phyloP scores from a whole-genome alignment of 2,113 vertebrate species.

The Chelonoidis abingdonii region DNA sequence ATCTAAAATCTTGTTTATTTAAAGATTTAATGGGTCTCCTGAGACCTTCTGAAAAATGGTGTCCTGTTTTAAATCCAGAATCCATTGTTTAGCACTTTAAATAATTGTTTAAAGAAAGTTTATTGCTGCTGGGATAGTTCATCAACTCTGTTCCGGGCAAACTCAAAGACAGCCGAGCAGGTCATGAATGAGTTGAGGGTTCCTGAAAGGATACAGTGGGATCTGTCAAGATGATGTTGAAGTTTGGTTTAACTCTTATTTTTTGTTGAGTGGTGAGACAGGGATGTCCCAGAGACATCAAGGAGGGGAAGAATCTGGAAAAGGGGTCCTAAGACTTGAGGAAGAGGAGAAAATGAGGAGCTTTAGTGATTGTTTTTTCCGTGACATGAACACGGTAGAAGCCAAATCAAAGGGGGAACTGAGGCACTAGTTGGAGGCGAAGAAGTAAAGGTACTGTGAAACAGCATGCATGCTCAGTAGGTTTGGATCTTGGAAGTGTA shows the following conservation, averaged over 20 bases:
- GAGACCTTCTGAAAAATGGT: neutral
- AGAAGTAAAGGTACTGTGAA: neutral
- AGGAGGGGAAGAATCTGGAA: neutral
- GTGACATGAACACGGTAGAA: neutral
- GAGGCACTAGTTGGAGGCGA: neutral
- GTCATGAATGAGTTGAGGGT: neutral
- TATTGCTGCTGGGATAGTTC: neutral
- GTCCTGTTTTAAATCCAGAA: neutral
- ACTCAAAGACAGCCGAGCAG: neutral
- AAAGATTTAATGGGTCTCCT: accelerated
- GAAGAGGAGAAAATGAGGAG: neutral
- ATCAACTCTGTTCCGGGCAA: neutral
- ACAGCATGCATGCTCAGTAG: neutral
- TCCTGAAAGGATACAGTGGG: neutral
- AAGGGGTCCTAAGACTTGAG: neutral
- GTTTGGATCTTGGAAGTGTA: neutral
- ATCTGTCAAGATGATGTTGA: neutral
- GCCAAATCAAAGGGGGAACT: accelerated
- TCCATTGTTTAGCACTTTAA: neutral
- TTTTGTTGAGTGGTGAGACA: neutral
- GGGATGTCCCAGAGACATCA: neutral
- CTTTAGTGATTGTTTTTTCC: neutral
- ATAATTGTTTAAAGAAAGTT: neutral
- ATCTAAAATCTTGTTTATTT: neutral
- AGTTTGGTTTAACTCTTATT: neutral